Evolutionary conservation across 2,888 invertebrate genomes (phyloP).

Genomic region (Leucania comma): DNA sequence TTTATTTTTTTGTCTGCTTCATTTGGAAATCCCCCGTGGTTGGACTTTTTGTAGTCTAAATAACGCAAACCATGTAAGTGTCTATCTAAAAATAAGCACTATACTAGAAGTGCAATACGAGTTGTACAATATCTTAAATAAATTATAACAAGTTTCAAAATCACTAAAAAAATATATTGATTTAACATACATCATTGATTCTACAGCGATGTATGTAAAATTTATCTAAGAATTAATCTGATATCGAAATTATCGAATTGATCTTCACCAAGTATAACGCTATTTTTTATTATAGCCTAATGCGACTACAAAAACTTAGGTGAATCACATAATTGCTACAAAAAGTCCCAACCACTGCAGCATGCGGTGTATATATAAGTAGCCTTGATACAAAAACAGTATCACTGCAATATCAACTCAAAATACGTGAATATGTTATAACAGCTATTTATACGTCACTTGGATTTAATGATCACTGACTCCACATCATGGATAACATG

Average conservation of each 20-base stretch:
- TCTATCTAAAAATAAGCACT: not conserved
- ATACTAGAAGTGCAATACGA: not conserved
- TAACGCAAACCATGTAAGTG: not conserved
- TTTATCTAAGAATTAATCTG: not conserved
- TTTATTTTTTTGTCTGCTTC: too few species aligned
- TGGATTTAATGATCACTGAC: not conserved
- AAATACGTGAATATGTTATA: not conserved
- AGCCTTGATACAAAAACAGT: conserved; percentile 11
- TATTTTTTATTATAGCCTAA: not conserved
- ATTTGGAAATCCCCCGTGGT: conserved; percentile 1
- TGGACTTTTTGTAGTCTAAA: conserved; percentile 13
- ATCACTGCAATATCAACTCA: not conserved
- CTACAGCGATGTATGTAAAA: not conserved
- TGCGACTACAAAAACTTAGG: conserved; percentile 9
- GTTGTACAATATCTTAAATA: not conserved
- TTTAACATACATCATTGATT: not conserved
- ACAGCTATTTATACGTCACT: not conserved
- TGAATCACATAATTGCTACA: conserved; percentile 31
- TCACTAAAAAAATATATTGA: not conserved
- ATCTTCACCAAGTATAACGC: not conserved
- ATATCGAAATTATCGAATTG: not conserved
- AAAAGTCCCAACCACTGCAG: conserved; percentile 31
- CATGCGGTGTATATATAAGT: conserved; percentile 24
- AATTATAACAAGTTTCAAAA: not conserved
- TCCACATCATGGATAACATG: too few species aligned